Percentiles rank a stretch among this genome's conserved stretches.
phyloP scores from a whole-genome alignment of 2,888 invertebrate species.

The Melanargia galathea region DNA sequence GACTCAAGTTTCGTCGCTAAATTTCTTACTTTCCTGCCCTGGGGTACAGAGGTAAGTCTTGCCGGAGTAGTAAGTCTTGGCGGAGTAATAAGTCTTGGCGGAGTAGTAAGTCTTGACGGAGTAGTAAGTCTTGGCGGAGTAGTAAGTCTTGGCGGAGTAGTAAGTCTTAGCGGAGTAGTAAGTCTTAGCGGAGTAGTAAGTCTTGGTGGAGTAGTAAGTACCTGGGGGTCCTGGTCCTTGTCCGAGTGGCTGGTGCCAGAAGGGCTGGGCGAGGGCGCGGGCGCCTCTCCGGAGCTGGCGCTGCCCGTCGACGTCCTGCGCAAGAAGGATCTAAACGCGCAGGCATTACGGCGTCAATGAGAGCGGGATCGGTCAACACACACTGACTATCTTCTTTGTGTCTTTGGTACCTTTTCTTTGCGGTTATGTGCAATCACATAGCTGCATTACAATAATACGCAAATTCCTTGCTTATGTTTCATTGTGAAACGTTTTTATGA shows the following conservation, averaged over 20 bases:
- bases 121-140: slow-evolving; percentile 18
- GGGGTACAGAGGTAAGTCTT: no score
- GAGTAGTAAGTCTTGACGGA: slow-evolving; percentile 17
- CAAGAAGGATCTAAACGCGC: slow-evolving; percentile 79
- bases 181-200: slow-evolving; percentile 22
- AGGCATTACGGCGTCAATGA: slow-evolving; percentile 72
- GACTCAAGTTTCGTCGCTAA: no score
- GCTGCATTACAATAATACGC: neutral
- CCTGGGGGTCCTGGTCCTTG: slow-evolving; percentile 92
- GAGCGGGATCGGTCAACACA: slow-evolving; percentile 59
- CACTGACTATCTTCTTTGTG: slow-evolving; percentile 49
- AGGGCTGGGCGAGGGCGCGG: slow-evolving; percentile 87
- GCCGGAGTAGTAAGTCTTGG: no score
- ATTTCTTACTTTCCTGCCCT: no score
- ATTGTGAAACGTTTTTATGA: no score
- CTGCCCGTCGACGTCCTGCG: slow-evolving; percentile 80
- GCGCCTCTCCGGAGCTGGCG: slow-evolving; percentile 75
- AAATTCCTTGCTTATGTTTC: no score
- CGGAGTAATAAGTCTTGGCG: slow-evolving; percentile 16
- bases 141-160: slow-evolving; percentile 16
- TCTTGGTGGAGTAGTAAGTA: slow-evolving; percentile 47
- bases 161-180: slow-evolving; percentile 18
- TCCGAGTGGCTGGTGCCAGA: slow-evolving; percentile 96
- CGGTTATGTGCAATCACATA: neutral
- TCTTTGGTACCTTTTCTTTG: neutral